A percentile compares a stretch with the other conserved stretches of the same genome.
Conservation (phyloP, 2,888 invertebrate genomes). For the Parnassius orleans region DNA sequence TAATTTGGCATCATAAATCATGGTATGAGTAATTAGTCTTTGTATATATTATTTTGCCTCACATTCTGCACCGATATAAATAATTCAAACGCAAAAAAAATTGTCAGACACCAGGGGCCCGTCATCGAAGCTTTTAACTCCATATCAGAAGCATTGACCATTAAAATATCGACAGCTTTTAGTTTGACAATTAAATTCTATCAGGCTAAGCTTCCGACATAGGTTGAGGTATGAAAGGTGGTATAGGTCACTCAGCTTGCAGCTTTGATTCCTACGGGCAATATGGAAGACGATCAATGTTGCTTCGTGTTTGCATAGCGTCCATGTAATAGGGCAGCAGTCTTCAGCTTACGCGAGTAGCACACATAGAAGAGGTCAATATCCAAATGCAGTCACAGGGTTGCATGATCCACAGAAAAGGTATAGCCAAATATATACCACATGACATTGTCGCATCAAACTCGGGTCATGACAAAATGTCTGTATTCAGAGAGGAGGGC, state of each 20-base stretch:
- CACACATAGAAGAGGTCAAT: conserved; percentile 53
- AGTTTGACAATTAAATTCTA: conserved; percentile 37
- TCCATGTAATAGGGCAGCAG: conserved; percentile 45
- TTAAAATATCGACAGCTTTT: conserved; percentile 50
- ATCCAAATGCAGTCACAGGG: conserved; percentile 67
- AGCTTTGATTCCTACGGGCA: conserved; percentile 28
- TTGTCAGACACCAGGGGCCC: conserved; percentile 49
- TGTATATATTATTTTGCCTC: conserved; percentile 58
- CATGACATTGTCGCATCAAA: conserved; percentile 36
- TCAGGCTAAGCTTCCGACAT: conserved; percentile 44
- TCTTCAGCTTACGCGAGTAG: conserved; percentile 48
- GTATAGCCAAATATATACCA: background rate
- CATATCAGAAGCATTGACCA: conserved; percentile 33
- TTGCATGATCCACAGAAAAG: conserved; percentile 47
- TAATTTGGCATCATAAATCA: conserved; percentile 49
- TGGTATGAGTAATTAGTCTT: conserved; percentile 31
- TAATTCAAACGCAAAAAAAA: conserved; percentile 35
- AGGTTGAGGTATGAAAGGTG: conserved; percentile 44
- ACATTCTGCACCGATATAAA: conserved; percentile 56
- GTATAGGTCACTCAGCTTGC: conserved; percentile 35
- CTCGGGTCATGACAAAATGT: conserved; percentile 40
- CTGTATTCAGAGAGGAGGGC: conserved; percentile 62
- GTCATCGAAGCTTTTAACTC: conserved; percentile 39
- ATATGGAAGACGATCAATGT: conserved; percentile 47
- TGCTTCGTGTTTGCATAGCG: conserved; percentile 63